Evolutionary conservation across 1,140 invertebrate genomes (phyloP).

Genomic region (Aphelinus atriplicis): DNA sequence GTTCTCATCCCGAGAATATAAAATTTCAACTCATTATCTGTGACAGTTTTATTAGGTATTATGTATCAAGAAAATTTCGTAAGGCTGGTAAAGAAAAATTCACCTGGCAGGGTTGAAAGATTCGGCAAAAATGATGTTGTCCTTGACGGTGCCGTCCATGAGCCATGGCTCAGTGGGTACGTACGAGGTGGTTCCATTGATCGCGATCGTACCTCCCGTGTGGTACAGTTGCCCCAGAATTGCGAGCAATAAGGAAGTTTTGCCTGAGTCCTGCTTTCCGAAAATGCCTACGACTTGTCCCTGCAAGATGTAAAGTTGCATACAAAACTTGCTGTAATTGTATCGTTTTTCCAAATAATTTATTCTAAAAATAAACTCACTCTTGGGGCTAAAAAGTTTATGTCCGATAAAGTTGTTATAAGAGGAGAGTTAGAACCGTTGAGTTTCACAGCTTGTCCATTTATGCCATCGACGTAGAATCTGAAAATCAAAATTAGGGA

Average conservation of each 20-base stretch:
- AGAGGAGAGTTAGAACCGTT: conserved; percentile 9
- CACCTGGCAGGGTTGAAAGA: conserved; percentile 63
- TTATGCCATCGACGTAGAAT: conserved; percentile 20
- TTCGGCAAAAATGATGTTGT: conserved; percentile 73
- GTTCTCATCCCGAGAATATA: no score
- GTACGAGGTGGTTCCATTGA: conserved; percentile 68
- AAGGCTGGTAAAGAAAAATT: conserved; percentile 8
- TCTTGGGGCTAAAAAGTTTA: conserved; percentile 47
- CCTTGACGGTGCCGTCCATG: conserved; percentile 70
- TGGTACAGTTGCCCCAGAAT: conserved; percentile 68
- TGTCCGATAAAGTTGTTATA: conserved; percentile 28
- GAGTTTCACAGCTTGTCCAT: not conserved
- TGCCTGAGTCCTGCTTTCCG: conserved; percentile 73
- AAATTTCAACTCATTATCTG: no score
- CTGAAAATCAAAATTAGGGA: not conserved
- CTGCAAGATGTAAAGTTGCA: conserved; percentile 45
- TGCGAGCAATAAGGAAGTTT: conserved; percentile 70
- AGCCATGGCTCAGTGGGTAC: conserved; percentile 73
- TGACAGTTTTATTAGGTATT: no score
- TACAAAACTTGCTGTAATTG: conserved; percentile 44
- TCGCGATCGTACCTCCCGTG: conserved; percentile 62
- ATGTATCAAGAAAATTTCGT: no score
- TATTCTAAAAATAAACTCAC: conserved; percentile 5
- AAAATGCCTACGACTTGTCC: conserved; percentile 70
- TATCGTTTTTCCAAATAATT: conserved; percentile 1